Base-by-base conservation (phyloP, 2,888 invertebrate species). In the Danaus chrysippus region DNA sequence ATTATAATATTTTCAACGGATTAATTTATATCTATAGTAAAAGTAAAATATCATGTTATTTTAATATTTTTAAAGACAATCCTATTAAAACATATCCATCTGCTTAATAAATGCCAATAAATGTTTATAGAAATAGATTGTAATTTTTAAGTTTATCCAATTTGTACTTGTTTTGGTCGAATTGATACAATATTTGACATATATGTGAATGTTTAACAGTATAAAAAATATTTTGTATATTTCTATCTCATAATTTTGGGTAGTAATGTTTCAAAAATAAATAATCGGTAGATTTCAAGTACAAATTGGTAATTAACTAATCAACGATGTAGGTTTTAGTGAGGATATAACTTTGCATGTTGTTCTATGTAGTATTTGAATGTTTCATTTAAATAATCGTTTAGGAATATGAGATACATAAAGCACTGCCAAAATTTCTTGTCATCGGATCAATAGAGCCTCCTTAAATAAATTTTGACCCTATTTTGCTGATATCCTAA, bases 391-490 rank as follows among this genome's bases (percentile, higher is more conserved):
- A 34, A 34, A 34, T 34, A 34, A 34, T 34, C 2, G 6, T 34
- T 34, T 34, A 34, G 23, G 2, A 34, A 34, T 34, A 34, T 34
- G 23, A 34, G 23, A 34, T 34, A 34, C 23, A 34, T 34, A 34
- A 34, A 49, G 46, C 49, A 49, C 49, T 49, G 49, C 49, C 49
- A 49, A 49, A 17, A 17, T 49, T 17, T 49, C 49, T 49, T 11
- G 3, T 49, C 10, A 15, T 49, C 10, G 9, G 15, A 5, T 17
- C 10, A 13, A 9, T 13, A 13, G 9, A n/a, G 10, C 9, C 13
- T 15, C 10, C 15, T 46, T 46, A 13, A n/a, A n/a, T 46, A 46
- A 10, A 11, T 13, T n/a, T 13, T 13, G 13, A 46, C 9, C 8
- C 11, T 49, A 17, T 49, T 8, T 17, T 49, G 17, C 15, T 49